Percentiles rank a stretch among this genome's conserved stretches.
Evolutionary conservation across 2,113 vertebrate species (phyloP).

Genomic region (Nannospalax galili): DNA sequence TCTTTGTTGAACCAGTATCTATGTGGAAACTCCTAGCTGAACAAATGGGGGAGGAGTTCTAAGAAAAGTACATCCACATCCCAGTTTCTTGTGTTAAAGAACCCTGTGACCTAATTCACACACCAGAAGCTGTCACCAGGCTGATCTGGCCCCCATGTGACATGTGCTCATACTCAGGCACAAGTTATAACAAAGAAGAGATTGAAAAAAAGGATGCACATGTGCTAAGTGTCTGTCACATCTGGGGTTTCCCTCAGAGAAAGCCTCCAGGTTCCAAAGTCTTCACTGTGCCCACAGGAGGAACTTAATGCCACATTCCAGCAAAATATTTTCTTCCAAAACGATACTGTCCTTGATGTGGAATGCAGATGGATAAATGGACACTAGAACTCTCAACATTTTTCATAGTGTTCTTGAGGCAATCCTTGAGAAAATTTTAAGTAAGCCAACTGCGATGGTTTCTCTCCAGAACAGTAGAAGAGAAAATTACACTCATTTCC

Average conservation of each 20-base stretch:
- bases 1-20: neutral
- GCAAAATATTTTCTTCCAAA: too few relatives aligned
- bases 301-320: too few relatives aligned
- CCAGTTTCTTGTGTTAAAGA: neutral
- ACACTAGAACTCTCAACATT: neutral
- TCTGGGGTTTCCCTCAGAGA: neutral
- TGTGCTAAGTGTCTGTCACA: neutral
- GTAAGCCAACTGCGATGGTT: neutral
- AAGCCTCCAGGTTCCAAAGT: neutral
- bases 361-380: too few relatives aligned
- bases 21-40: neutral
- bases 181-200: neutral
- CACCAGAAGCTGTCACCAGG: too few relatives aligned
- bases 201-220: too few relatives aligned
- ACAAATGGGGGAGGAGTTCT: neutral
- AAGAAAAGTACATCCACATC: too few relatives aligned
- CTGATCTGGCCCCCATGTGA: too few relatives aligned
- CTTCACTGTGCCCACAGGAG: neutral
- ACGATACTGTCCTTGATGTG: too few relatives aligned
- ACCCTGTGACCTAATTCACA: too few relatives aligned
- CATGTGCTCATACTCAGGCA: too few relatives aligned
- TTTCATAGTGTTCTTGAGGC: neutral
- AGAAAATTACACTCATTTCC: slow-evolving; percentile 25
- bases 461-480: neutral
- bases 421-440: neutral